phyloP scores from a whole-genome alignment of 2,797 vertebrate species.

The Tympanoctomys barrerae region DNA sequence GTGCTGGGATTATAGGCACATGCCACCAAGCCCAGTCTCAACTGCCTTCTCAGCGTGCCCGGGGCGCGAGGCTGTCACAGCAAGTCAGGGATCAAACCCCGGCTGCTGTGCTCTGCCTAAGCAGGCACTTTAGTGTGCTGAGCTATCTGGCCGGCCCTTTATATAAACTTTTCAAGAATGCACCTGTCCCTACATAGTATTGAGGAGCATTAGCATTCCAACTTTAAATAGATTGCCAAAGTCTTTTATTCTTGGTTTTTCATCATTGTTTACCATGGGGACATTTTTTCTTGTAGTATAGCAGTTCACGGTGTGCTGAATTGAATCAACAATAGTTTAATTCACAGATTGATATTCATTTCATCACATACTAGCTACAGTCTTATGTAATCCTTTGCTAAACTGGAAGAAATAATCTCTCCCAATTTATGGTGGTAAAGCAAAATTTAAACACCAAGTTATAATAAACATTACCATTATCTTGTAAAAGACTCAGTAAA shows the following conservation, averaged over 20 bases:
- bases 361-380: constrained; percentile 60
- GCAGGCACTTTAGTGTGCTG: too few relatives aligned
- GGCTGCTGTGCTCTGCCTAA: too few relatives aligned
- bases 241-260: constrained; percentile 10
- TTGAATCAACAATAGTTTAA: constrained; percentile 38
- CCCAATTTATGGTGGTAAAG: constrained; percentile 53
- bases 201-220: background rate
- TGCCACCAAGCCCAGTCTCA: too few relatives aligned
- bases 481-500: constrained; percentile 47
- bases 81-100: too few relatives aligned
- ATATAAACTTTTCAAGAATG: constrained; percentile 5
- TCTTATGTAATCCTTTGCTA: constrained; percentile 57
- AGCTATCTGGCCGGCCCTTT: too few relatives aligned
- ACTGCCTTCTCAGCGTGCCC: too few relatives aligned
- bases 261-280: background rate
- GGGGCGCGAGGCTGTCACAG: too few relatives aligned
- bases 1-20: too few relatives aligned
- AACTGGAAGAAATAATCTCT: constrained; percentile 69
- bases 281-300: constrained; percentile 10
- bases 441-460: constrained; percentile 57
- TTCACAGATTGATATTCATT: constrained; percentile 10
- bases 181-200: background rate
- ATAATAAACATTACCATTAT: constrained; percentile 40
- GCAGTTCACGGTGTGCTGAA: background rate
- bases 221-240: background rate